Evolutionary conservation across 2,888 invertebrate genomes (phyloP), one percentile per base, ranked within the genome.

Genomic region (Drosophila anomalata): DNA sequence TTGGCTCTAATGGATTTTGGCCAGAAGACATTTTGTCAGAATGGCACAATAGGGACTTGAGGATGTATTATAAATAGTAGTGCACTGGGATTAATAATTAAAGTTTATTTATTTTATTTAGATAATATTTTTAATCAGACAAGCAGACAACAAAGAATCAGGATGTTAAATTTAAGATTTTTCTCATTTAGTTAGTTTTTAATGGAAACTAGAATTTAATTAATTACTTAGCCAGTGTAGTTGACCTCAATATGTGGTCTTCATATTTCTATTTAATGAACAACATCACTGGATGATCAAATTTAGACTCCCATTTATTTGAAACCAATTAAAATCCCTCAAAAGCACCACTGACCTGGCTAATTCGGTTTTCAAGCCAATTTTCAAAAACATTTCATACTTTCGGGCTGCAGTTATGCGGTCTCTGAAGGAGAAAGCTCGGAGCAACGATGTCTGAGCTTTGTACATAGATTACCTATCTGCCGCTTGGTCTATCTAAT

Each of bases 401-500:
- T 65, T 65, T 65, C 47, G 63, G 63, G 53, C 11, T 44, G 22
- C 12, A 12, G 1, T 22, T n/a, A 17, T 41, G 14, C 41, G 8
- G 6, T 5, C 39, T 33, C 44, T 17, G 7, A 11, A 31, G 36
- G 46, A 22, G 6, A 31, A 65, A 62, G 63, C 63, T 63, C 47
- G 39, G 12, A 9, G 14, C 7, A 20, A 17, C 29, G 8, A 9
- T n/a, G 31, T 14, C 14, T 36, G 36, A 48, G 50, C 51, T 44
- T 44, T 26, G 12, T 9, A 20, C 39, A 29, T 31, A 31, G 39
- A 29, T 31, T 39, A 29, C 26, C 26, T 14, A 17, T 17, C 36
- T 36, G 7, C n/a, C 41, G 57, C 11, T 39, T 11, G 26, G 63
- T 59, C 70, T 77, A 84, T 80, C 78, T 77, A 75, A 65, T 77